phyloP scores from a whole-genome alignment of 2,797 vertebrate species.

The Denticeps clupeoides region DNA sequence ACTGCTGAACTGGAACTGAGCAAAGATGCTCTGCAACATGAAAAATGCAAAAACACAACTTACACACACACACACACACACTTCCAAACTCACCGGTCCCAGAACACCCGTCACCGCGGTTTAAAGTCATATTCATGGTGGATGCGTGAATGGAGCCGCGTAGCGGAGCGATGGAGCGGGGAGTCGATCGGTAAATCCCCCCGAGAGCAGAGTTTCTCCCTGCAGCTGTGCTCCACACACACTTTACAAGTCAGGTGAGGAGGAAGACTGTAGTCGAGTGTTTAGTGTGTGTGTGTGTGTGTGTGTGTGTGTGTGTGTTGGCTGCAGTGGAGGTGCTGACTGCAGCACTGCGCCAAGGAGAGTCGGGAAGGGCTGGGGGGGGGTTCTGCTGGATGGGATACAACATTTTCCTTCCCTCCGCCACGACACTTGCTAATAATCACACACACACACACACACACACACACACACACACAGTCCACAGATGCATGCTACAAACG shows the following conservation, averaged over 20 bases:
- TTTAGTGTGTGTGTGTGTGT: slow-evolving; percentile 13
- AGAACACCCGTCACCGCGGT: neutral
- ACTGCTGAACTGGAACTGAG: slow-evolving; percentile 94
- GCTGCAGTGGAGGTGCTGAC: slow-evolving; percentile 47
- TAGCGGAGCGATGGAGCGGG: slow-evolving; percentile 5
- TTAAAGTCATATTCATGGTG: too few relatives aligned
- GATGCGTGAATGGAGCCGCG: slow-evolving; percentile 8
- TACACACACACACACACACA: slow-evolving; percentile 13
- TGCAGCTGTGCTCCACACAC: too few relatives aligned
- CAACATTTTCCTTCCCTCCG: slow-evolving; percentile 10
- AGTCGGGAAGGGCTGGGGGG: slow-evolving; percentile 14
- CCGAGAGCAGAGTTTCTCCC: too few relatives aligned
- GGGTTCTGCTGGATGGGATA: slow-evolving; percentile 23
- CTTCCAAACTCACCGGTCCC: slow-evolving; percentile 9
- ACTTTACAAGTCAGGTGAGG: too few relatives aligned
- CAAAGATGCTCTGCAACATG: slow-evolving; percentile 81
- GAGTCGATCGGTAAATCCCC: slow-evolving; percentile 16
- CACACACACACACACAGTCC: neutral
- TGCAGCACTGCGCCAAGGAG: slow-evolving; percentile 69
- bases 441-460: neutral
- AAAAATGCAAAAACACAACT: slow-evolving; percentile 23
- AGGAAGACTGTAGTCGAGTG: too few relatives aligned
- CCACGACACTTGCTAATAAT: slow-evolving; percentile 14
- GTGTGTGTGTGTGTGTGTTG: slow-evolving; percentile 16
- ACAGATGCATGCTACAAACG: too few relatives aligned